Evolutionary conservation across 2,113 vertebrate species (phyloP), one percentile per base, ranked within the genome.

Genomic region (Engraulis encrasicolus): DNA sequence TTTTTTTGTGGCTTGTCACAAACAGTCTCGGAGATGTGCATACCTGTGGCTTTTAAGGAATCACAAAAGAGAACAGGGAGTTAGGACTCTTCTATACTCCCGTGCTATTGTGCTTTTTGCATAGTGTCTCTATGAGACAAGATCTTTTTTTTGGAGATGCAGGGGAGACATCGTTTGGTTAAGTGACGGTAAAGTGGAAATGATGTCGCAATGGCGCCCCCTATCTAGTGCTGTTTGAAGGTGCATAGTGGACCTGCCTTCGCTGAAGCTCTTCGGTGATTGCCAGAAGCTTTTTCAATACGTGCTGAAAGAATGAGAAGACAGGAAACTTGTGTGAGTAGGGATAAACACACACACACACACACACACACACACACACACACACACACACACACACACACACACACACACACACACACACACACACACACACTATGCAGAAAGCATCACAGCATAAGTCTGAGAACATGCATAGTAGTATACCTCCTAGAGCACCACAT

Each of bases 211-310:
- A 78, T 74, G 66, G 94, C 91, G 87, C 92, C 93, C 96, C 98
- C 98, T 99, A 99, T 98, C 98, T 99, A 95, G 91, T 96, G 91
- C 95, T 98, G 87, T 99, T 99, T 66, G 97, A 96, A 94, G 97
- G 95, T 83, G 97, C 97, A 93, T 99, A 99, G 91, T 99, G 98
- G 87, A 95, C 95, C 92, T 99, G 98, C 95, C 98, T 99, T 92
- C 99, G 98, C 91, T 99, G 98, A 90, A 99, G 98, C 91, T 99
- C 96, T 96, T 99, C 98, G 81, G 98, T 99, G 92, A 99, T 98
- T 87, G 98, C 98, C 95, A 99, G 93, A 89, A 99, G 97, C 93
- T 99, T 99, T 95, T 99, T 99, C 90, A 99, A 89, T 89, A 98
- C 97, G 1, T 99, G 98, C 98, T 99, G 94, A 1, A 74, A 15